Conservation (phyloP, 2,113 vertebrate species). For the Vulpes ferrilata region DNA sequence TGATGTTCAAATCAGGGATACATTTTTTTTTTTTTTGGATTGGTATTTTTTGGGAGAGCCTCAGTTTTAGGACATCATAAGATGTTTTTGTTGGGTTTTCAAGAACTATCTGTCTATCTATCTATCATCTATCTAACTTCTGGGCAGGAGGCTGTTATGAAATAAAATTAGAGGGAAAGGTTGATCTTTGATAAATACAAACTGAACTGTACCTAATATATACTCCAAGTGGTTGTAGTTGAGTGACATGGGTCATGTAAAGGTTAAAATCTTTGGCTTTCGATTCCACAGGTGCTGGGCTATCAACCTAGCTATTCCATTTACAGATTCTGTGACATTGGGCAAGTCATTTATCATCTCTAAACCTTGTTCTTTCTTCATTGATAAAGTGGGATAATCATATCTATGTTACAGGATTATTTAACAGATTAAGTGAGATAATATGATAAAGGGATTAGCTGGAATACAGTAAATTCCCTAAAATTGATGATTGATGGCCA, state of each 20-base stretch:
- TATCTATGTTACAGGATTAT: not conserved
- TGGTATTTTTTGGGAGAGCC: not conserved
- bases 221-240: not conserved
- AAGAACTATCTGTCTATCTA: not conserved
- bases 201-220: not conserved
- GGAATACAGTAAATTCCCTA: not conserved
- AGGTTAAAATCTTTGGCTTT: not conserved
- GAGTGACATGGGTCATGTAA: not conserved
- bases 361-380: not conserved
- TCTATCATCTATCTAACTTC: not conserved
- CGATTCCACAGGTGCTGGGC: no score
- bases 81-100: constrained; percentile 18
- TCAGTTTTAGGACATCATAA: constrained; percentile 41
- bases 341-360: not conserved
- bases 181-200: constrained; percentile 23
- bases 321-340: not conserved
- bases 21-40: not conserved
- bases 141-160: not conserved
- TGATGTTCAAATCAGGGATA: not conserved
- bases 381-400: not conserved
- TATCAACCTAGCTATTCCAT: not conserved
- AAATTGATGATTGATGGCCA: not conserved
- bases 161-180: constrained; percentile 1
- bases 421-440: not conserved
- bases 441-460: not conserved